These are phyloP conservation scores for Drosophila basisetae DNA, from an alignment of 2,888 invertebrate genomes.

Conservation along the genomic window DNA sequence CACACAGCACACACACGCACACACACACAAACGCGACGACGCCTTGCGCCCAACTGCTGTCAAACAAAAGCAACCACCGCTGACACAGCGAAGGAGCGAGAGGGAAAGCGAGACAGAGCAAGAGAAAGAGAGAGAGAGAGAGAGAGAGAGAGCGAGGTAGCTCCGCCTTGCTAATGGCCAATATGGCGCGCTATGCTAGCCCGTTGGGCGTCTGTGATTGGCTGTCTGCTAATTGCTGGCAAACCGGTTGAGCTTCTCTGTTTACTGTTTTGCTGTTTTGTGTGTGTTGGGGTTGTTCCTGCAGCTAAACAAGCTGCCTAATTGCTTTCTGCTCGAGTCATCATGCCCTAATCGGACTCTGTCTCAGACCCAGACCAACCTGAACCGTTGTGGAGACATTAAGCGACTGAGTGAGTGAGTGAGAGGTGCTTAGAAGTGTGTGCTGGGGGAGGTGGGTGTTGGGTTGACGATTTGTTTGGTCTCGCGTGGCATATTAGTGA, in stretches of 20 bases:
- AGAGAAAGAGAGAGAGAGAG: constrained; percentile 3
- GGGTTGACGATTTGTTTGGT: constrained; percentile 19
- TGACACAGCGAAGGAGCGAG: constrained; percentile 11
- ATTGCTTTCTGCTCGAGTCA: constrained; percentile 82
- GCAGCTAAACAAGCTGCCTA: constrained; percentile 52
- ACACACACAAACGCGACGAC: constrained; percentile 3
- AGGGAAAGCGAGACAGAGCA: constrained; percentile 4
- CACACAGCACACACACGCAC: constrained; percentile 62
- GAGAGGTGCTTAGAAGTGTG: neutral
- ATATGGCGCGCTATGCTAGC: constrained; percentile 77
- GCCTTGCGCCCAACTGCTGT: constrained; percentile 60
- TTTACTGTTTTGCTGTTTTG: constrained; percentile 31
- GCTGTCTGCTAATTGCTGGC: constrained; percentile 70
- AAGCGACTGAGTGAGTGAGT: neutral
- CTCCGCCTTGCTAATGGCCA: constrained; percentile 75
- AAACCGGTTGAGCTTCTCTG: constrained; percentile 57
- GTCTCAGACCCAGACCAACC: constrained; percentile 23
- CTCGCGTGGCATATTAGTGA: constrained; percentile 70
- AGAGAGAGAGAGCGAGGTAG: constrained; percentile 22
- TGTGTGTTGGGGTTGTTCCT: constrained; percentile 45
- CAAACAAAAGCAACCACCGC: constrained; percentile 62
- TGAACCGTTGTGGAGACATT: constrained; percentile 45
- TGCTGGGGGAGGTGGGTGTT: neutral
- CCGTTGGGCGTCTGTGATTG: constrained; percentile 44
- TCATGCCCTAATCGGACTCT: constrained; percentile 69